Base-by-base conservation (phyloP, 30 jellyfish, hydroid and myxozoan species). In the Cassiopea andromeda region DNA sequence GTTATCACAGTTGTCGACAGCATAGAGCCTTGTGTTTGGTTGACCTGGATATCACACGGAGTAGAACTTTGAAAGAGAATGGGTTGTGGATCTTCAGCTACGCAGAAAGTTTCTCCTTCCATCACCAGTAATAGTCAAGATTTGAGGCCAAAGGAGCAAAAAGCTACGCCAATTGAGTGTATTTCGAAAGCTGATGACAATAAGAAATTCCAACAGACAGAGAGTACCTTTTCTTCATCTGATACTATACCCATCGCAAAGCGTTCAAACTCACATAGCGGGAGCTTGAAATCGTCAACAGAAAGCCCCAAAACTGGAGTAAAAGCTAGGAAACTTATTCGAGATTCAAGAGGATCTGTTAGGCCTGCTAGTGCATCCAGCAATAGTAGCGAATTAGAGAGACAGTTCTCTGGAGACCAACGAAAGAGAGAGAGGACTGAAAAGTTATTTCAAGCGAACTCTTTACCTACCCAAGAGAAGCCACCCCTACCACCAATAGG, bases 71-170 rank as follows among this genome's bases (percentile, higher is more conserved):
- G 19, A 14, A 64, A 2, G 27, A 67, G 80, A n/a, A 86, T 87
- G 94, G 94, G 94, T 78, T 87, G 94, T 78, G 94, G 94, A 44
- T 81, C 94, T 14, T 87, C 94, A 47, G 17, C 84, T 3, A 77
- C 84, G 2, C 86, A 77, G 50, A 78, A 78, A 80, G 94, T 87
- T 49, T 54, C 83, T 69, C 94, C 94, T 70, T 67, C 90, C 0
- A 57, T 78, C 45, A 68, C 69, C 9, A 47, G 48, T 1, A 58
- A 54, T 16, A 44, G 27, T 18, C 46, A 60, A 2, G 48, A 49
- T 9, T 19, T 48, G 5, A 83, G 74, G 46, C 89, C 94, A 44
- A 87, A 87, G 50, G 75, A 66, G n/a, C 46, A 61, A 44, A 64
- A 76, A 17, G 67, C 18, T 1, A 58, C 91, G 12, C 50, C 91